phyloP scores from a whole-genome alignment of 2,797 vertebrate species.

The Myotis daubentonii region DNA sequence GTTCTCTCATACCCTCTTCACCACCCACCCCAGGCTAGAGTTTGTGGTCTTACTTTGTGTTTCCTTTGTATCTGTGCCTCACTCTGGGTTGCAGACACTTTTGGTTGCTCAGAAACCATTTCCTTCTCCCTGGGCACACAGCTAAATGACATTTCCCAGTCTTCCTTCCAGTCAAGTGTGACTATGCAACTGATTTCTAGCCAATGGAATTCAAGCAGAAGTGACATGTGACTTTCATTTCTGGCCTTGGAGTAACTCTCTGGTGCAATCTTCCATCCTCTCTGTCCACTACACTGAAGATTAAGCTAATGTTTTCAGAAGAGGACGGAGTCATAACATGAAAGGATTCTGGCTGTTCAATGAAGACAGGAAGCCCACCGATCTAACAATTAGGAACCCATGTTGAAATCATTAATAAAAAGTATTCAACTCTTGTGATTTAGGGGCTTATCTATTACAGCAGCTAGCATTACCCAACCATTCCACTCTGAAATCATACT shows the following conservation, averaged over 20 bases:
- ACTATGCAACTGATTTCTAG: neutral
- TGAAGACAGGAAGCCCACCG: neutral
- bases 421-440: neutral
- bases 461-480: neutral
- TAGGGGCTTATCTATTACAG: neutral
- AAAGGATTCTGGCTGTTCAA: neutral
- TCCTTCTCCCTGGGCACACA: neutral
- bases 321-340: neutral
- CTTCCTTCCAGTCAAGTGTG: neutral
- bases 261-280: neutral
- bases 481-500: neutral
- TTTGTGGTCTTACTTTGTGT: neutral
- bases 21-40: neutral
- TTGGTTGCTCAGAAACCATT: neutral
- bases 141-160: neutral
- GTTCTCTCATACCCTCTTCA: neutral
- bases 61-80: neutral
- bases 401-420: conserved; percentile 1
- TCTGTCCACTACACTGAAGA: neutral
- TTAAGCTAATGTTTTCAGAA: neutral
- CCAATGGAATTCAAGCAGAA: neutral
- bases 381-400: neutral
- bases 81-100: neutral
- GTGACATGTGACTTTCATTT: neutral
- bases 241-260: neutral